phyloP scores from a whole-genome alignment of 2,113 vertebrate species.

The Chrysemys picta region DNA sequence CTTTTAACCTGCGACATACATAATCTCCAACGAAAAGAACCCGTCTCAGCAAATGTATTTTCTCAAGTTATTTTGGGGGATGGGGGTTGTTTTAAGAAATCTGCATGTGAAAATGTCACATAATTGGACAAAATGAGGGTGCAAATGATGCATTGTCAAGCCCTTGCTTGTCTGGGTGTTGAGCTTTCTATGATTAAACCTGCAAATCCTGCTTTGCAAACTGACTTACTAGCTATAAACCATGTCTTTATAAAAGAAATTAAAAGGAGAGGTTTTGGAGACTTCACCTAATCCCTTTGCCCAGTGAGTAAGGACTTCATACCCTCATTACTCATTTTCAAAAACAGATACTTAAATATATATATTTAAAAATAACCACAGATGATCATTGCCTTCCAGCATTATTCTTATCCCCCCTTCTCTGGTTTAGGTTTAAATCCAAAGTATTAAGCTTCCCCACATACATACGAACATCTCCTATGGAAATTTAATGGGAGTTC shows the following conservation, averaged over 20 bases:
- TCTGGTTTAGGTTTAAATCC: neutral
- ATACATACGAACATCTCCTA: neutral
- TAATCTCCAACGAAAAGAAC: neutral
- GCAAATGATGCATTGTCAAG: constrained; percentile 27
- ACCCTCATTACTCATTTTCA: neutral
- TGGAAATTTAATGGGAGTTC: neutral
- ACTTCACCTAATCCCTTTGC: neutral
- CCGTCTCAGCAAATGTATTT: constrained; percentile 34
- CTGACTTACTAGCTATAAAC: neutral
- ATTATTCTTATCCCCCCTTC: neutral
- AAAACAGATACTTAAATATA: neutral
- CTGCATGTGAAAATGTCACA: constrained; percentile 16
- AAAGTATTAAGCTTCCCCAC: neutral
- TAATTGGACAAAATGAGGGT: neutral
- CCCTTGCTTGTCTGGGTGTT: neutral
- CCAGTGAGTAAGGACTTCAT: neutral
- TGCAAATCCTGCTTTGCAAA: constrained; percentile 3
- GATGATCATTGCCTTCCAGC: neutral
- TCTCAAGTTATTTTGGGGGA: neutral
- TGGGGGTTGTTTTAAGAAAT: neutral
- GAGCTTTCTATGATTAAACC: neutral
- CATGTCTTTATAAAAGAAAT: neutral
- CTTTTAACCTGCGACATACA: neutral
- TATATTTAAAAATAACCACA: neutral
- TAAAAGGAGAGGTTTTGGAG: neutral